These are phyloP conservation scores for Drosophila antonietae DNA, from an alignment of 2,888 invertebrate genomes.

Conservation along the genomic window DNA sequence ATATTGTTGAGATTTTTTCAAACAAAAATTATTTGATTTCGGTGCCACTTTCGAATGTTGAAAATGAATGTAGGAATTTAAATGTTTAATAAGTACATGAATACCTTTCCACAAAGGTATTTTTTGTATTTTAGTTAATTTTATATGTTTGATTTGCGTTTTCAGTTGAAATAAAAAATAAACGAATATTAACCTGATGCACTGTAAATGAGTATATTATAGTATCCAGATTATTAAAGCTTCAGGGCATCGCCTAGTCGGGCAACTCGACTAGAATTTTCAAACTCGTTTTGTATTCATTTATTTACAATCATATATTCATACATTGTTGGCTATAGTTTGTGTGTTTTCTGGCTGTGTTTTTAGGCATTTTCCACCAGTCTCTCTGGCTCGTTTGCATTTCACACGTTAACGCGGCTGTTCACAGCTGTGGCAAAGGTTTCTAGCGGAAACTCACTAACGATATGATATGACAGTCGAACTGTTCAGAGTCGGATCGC, in stretches of 20 bases:
- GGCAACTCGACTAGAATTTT: background rate
- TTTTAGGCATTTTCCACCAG: conserved; percentile 31
- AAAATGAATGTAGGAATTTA: too few relatives aligned
- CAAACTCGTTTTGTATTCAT: background rate
- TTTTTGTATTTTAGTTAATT: too few relatives aligned
- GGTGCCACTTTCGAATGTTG: too few relatives aligned
- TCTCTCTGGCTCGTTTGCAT: conserved; percentile 31
- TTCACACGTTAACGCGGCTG: conserved; percentile 22
- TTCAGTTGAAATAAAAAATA: too few relatives aligned
- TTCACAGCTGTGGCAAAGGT: conserved; percentile 14
- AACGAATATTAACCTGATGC: too few relatives aligned
- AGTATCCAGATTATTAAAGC: too few relatives aligned
- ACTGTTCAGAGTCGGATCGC: conserved; percentile 6
- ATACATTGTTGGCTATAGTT: background rate
- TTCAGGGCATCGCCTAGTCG: background rate
- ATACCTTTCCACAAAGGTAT: too few relatives aligned
- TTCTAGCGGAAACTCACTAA: conserved; percentile 8
- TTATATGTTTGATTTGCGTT: too few relatives aligned
- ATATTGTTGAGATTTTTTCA: too few relatives aligned
- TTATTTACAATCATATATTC: background rate
- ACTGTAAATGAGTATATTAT: too few relatives aligned
- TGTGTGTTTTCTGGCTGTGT: background rate
- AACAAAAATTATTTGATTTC: too few relatives aligned
- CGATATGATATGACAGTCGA: conserved; percentile 17
- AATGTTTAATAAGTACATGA: too few relatives aligned